phyloP scores from a whole-genome alignment of 64 coral and sea anemone species.

The Platygyra sinensis region DNA sequence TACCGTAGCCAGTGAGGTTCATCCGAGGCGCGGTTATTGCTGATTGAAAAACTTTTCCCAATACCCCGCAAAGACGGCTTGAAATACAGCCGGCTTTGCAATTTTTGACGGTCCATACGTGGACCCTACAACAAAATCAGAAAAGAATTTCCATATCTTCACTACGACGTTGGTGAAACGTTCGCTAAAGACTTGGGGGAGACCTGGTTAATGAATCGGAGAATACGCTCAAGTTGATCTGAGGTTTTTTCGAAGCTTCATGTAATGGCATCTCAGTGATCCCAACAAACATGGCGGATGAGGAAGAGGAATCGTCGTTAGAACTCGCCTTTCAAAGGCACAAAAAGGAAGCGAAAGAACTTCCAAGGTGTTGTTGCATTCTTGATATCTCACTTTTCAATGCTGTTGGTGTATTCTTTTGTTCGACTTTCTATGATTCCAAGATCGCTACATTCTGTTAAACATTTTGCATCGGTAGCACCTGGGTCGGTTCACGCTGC shows the following conservation, averaged over 20 bases:
- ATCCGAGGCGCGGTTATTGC: slow-evolving; percentile 98
- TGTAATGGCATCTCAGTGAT: not conserved
- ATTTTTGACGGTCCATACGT: slow-evolving; percentile 91
- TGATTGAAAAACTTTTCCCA: slow-evolving; percentile 99
- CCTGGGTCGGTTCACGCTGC: too few species aligned
- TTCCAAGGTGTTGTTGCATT: slow-evolving; percentile 58
- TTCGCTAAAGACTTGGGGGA: not conserved
- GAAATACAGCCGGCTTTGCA: slow-evolving; percentile 93
- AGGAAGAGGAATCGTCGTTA: slow-evolving; percentile 23
- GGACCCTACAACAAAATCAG: too few species aligned
- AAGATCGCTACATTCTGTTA: too few species aligned
- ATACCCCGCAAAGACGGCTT: slow-evolving; percentile 97
- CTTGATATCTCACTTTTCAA: not conserved
- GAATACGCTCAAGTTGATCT: too few species aligned
- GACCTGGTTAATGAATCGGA: not conserved
- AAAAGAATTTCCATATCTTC: too few species aligned
- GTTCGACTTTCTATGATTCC: too few species aligned
- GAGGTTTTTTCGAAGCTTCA: not conserved
- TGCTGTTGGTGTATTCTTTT: too few species aligned
- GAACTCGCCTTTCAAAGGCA: slow-evolving; percentile 58
- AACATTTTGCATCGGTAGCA: too few species aligned
- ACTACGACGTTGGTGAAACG: too few species aligned
- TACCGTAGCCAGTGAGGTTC: slow-evolving; percentile 92
- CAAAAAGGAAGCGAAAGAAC: slow-evolving; percentile 81
- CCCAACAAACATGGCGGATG: slow-evolving; percentile 79